A percentile compares a stretch with the other conserved stretches of the same genome.
phyloP scores from a whole-genome alignment of 2,888 invertebrate genomes.

The Chloromyia formosa region DNA sequence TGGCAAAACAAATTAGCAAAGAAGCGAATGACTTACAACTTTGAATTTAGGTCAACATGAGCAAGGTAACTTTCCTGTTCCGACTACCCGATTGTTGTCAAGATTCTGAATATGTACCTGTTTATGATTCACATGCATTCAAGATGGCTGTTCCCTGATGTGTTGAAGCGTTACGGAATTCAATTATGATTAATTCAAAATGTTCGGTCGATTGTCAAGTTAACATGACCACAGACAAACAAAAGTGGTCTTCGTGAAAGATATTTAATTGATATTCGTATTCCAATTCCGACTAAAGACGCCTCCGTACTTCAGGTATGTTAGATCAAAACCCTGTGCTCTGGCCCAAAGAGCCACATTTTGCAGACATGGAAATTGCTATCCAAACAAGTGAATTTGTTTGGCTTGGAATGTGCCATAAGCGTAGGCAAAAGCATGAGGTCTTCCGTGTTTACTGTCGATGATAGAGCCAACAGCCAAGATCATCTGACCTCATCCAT shows the following conservation, averaged over 20 bases:
- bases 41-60: neutral
- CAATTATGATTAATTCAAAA: constrained; percentile 33
- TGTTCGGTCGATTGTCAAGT: neutral
- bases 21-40: too few species aligned
- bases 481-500: constrained; percentile 42
- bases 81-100: neutral
- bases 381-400: constrained; percentile 37
- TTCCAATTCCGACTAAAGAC: constrained; percentile 6
- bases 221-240: constrained; percentile 11
- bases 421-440: constrained; percentile 9
- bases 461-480: constrained; percentile 9
- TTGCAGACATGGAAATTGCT: constrained; percentile 2
- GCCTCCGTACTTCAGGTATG: neutral
- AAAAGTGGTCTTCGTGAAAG: constrained; percentile 29
- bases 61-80: neutral
- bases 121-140: neutral
- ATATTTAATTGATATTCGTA: neutral
- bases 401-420: constrained; percentile 18
- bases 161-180: constrained; percentile 20
- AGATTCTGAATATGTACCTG: neutral
- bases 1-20: neutral
- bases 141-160: neutral
- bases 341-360: neutral
- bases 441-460: constrained; percentile 28
- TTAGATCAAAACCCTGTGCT: neutral